Evolutionary conservation across 1,140 invertebrate species (phyloP).

Genomic region (Bombus superbus): DNA sequence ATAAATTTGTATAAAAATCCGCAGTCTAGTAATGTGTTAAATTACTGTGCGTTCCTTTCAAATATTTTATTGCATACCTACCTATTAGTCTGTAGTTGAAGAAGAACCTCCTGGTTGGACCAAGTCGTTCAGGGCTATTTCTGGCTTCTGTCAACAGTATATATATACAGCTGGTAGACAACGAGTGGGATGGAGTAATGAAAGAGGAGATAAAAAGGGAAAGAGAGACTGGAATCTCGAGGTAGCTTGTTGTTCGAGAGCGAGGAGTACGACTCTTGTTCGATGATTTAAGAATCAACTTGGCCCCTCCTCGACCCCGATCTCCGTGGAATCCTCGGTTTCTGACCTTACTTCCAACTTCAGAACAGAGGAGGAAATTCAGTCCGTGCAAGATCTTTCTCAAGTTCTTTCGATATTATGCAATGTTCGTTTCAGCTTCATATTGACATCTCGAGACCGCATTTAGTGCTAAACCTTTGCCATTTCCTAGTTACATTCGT

Average conservation of each 20-base stretch:
- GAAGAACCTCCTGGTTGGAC: neutral
- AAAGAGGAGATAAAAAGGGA: conserved; percentile 8
- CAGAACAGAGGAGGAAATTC: neutral
- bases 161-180: conserved; percentile 9
- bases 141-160: neutral
- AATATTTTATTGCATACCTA: too few species aligned
- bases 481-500: neutral
- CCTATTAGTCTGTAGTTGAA: neutral
- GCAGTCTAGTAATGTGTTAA: too few species aligned
- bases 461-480: neutral
- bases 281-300: conserved; percentile 18
- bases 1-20: too few species aligned
- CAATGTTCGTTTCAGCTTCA: neutral
- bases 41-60: too few species aligned
- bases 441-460: neutral
- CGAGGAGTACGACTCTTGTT: neutral
- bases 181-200: neutral
- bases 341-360: neutral
- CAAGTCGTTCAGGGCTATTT: conserved; percentile 6
- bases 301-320: conserved; percentile 15
- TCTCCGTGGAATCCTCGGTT: neutral
- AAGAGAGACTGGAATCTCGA: neutral
- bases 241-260: neutral
- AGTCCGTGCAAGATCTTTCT: neutral
- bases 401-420: neutral